Evolutionary conservation across 2,113 vertebrate genomes (phyloP).

Genomic region (Lynx canadensis): DNA sequence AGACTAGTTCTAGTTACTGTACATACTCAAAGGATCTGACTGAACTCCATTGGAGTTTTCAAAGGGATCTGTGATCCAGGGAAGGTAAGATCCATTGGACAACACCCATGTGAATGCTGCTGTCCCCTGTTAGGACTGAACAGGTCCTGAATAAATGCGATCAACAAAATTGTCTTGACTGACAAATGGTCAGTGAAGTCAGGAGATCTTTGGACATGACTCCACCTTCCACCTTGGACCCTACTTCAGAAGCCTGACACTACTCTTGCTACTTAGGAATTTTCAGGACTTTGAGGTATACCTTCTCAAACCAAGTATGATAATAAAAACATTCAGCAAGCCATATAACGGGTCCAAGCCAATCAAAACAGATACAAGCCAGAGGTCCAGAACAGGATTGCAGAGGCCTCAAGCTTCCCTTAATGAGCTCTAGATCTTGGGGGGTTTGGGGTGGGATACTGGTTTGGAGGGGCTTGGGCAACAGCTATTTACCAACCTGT

Average conservation of each 20-base stretch:
- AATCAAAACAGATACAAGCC: background rate
- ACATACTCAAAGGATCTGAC: background rate
- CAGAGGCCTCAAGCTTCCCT: background rate
- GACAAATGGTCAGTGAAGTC: background rate
- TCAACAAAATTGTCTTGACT: background rate
- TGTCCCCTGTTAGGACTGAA: background rate
- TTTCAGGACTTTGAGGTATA: background rate
- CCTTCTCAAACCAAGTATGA: background rate
- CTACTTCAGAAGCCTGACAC: background rate
- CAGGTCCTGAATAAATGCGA: background rate
- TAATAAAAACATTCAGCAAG: constrained; percentile 10
- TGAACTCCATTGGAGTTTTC: background rate
- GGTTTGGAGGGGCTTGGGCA: background rate
- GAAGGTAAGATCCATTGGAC: background rate
- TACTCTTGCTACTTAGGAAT: background rate
- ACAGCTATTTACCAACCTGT: background rate
- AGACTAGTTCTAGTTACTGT: background rate
- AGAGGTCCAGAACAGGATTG: background rate
- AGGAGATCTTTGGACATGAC: background rate
- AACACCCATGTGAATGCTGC: background rate
- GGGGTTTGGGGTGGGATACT: background rate
- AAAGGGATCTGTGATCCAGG: background rate
- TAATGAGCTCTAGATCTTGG: background rate
- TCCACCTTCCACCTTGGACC: background rate
- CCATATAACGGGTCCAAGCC: background rate